Percentiles rank a stretch among this genome's conserved stretches.
Conservation (phyloP, 2,113 vertebrate species). For the Colinus virginianus region DNA sequence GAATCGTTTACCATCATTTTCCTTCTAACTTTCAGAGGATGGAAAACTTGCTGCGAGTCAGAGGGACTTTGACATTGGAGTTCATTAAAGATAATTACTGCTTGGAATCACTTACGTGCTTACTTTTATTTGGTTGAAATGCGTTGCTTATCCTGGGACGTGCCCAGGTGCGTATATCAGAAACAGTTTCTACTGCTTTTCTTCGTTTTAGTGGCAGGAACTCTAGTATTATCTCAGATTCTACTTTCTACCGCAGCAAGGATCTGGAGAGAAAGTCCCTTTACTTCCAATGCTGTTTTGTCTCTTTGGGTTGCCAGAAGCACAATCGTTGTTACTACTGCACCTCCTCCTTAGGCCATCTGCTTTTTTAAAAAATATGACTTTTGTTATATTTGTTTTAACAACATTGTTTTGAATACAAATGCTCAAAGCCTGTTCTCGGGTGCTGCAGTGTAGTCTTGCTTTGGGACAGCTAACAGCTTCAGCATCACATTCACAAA, state of each 20-base stretch:
- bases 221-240: neutral
- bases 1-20: constrained; percentile 16
- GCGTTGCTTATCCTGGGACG: neutral
- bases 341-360: neutral
- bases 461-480: neutral
- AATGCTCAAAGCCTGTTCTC: neutral
- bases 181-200: neutral
- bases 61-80: neutral
- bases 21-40: constrained; percentile 2
- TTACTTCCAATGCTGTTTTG: neutral
- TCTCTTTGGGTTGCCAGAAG: neutral
- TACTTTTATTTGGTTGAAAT: constrained; percentile 27
- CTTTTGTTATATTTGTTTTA: neutral
- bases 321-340: neutral
- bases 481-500: constrained; percentile 10
- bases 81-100: constrained; percentile 25
- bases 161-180: neutral
- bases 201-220: neutral
- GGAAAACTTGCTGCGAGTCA: neutral
- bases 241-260: neutral
- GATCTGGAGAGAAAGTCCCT: neutral
- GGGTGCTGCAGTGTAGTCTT: neutral
- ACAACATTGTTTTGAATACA: neutral
- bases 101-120: neutral
- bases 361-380: neutral